Base-by-base conservation (phyloP, 2,797 vertebrate species). In the Meda fulgida region DNA sequence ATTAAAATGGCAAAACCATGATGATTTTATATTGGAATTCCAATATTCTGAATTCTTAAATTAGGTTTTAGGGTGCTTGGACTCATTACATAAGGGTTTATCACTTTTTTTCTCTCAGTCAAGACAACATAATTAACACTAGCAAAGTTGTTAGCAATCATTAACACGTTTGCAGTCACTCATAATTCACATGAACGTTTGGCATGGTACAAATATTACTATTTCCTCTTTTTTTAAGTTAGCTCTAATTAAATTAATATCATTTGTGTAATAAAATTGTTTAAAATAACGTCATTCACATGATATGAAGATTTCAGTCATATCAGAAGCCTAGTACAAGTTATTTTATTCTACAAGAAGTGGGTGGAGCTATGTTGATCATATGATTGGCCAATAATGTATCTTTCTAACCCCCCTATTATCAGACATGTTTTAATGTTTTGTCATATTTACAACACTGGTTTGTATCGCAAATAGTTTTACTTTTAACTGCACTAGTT, bases 91-190 rank as follows among this genome's bases (percentile, higher is more conserved):
- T 43, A 78, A 43, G 55, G 38, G 58, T 83, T 83, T 21, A 26
- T 2, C 70, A 14, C 21, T 46, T 34, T 66, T 18, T 48, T 29
- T 7, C 3, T 34, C 4, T 43, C 38, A 78, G 26, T 75, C 14
- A 46, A 51, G 40, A 14, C 26, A 51, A 3, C 2, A 0, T 9
- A 71, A 36, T 71, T 60, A 46, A 19, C 18, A 0, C 70, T 51
- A 21, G 23, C 36, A 34, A 36, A 78, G 46, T 48, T 72, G 78
- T 83, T 69, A 65, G 60, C 71, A 75, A 29, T 67, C 55, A 38
- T 80, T 80, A 83, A 18, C 53, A 5, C 80, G n/a, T 72, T 46
- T 60, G 26, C 69, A 34, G 60, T 26, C 40, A 51, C 70, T 73
- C 29, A 51, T n/a, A 75, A 65, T 75, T 65, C 36, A 2, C 58